Conservation (phyloP, 2,888 invertebrate species). For the Tipula unca region DNA sequence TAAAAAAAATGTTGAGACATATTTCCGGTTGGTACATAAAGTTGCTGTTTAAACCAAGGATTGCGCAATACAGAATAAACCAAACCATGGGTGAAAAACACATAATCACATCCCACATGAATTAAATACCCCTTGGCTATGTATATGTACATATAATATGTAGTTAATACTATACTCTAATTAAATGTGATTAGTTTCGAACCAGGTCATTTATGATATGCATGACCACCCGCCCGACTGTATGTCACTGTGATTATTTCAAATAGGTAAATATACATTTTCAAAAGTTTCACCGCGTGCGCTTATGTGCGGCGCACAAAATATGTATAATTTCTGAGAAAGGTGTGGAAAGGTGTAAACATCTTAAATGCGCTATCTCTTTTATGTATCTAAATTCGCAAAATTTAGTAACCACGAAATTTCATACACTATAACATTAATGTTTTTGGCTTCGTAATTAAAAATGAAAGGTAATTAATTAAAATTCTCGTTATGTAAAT, state of each 20-base stretch:
- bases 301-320: too few relatives aligned
- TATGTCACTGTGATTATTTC: neutral
- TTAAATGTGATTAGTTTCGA: neutral
- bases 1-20: too few relatives aligned
- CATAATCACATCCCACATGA: too few relatives aligned
- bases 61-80: too few relatives aligned
- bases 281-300: neutral
- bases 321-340: neutral
- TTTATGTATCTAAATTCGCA: neutral
- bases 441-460: neutral
- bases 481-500: neutral
- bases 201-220: neutral
- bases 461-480: neutral
- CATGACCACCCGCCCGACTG: neutral
- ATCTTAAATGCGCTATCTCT: neutral
- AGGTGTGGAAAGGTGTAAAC: neutral
- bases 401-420: too few relatives aligned
- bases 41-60: too few relatives aligned
- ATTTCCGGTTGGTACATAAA: too few relatives aligned
- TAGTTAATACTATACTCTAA: too few relatives aligned
- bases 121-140: too few relatives aligned
- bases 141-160: too few relatives aligned
- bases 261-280: too few relatives aligned
- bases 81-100: too few relatives aligned
- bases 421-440: neutral